phyloP scores from a whole-genome alignment of 2,113 vertebrate genomes.

The Lamprologus callipterus region DNA sequence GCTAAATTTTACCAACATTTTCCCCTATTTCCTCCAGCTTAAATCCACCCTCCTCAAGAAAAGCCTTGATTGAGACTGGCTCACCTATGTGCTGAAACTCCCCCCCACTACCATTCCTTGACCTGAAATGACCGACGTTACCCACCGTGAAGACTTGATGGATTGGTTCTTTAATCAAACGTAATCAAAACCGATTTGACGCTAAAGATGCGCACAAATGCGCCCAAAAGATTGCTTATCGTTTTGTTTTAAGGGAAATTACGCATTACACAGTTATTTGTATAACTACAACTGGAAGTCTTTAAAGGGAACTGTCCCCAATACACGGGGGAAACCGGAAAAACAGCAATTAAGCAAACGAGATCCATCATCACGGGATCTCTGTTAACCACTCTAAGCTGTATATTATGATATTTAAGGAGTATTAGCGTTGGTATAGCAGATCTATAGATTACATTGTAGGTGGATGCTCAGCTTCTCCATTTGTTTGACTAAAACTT shows the following conservation, averaged over 20 bases:
- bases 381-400: neutral
- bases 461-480: neutral
- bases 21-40: neutral
- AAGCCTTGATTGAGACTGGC: neutral
- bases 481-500: neutral
- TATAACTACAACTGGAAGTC: neutral
- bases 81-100: neutral
- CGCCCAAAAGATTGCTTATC: neutral
- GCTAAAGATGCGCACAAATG: neutral
- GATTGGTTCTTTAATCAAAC: neutral
- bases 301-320: neutral
- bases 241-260: neutral
- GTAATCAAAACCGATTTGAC: neutral
- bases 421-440: neutral
- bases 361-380: neutral
- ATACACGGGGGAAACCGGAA: neutral
- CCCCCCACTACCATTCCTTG: neutral
- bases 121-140: slow-evolving; percentile 15
- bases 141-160: neutral
- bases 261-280: neutral
- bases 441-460: neutral
- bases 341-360: neutral
- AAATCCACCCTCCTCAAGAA: neutral
- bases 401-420: neutral
- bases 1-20: neutral